A percentile compares a stretch with the other conserved stretches of the same genome.
phyloP scores from a whole-genome alignment of 2,113 vertebrate genomes.

The Eptesicus fuscus region DNA sequence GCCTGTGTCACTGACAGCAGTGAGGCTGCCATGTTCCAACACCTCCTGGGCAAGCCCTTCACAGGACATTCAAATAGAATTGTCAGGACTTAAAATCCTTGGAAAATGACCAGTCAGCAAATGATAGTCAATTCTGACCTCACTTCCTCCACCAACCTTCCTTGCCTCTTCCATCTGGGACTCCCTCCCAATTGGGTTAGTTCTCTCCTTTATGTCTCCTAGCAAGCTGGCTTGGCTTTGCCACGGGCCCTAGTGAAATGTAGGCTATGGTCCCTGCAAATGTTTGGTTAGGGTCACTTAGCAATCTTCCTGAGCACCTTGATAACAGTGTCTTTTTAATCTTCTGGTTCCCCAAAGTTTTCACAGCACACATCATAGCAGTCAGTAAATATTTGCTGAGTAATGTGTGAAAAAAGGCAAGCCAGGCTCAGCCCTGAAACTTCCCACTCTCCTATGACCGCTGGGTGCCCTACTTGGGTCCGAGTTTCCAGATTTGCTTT shows the following conservation, averaged over 20 bases:
- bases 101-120: background rate
- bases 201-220: accelerated
- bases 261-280: too few species aligned
- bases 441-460: accelerated
- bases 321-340: background rate
- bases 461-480: background rate
- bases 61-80: background rate
- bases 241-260: accelerated
- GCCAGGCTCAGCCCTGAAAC: too few species aligned
- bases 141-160: background rate
- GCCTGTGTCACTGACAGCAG: too few species aligned
- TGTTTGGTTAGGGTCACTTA: accelerated
- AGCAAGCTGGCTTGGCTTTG: background rate
- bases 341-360: background rate
- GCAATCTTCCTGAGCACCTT: background rate
- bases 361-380: background rate
- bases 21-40: accelerated
- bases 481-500: background rate
- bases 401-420: background rate
- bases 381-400: background rate
- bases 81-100: accelerated
- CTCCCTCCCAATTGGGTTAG: accelerated
- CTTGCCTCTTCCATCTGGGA: background rate
- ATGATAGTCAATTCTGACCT: background rate
- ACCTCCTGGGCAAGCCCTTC: background rate